Base-by-base conservation (phyloP, 2,797 vertebrate genomes). In the Echiichthys vipera region DNA sequence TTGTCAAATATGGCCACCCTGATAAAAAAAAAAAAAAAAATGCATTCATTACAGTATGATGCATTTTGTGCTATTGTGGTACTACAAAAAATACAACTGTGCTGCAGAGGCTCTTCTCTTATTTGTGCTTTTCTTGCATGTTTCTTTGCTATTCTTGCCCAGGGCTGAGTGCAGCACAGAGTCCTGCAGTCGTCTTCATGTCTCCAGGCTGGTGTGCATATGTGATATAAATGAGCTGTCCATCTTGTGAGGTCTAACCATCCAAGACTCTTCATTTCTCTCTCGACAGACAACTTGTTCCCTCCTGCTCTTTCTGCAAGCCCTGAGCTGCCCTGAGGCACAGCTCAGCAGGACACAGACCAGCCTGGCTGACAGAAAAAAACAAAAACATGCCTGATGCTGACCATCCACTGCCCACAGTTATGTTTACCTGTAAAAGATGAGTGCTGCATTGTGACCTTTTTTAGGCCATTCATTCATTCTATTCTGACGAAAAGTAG, bases 221-320 rank as follows among this genome's bases (percentile, higher is more conserved):
- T 67, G 65, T 51, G 29, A 77, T 47, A 34, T 61, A 63, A 71
- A 81, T 40, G 40, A 27, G 58, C 30, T 20, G 56, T 54, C 65
- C 14, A n/a, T 71, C 64, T 71, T 37, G 30, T 24, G 22, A 17
- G 22, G 54, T 56, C 55, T 65, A 63, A n/a, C 50, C 13, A n/a
- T 14, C 1, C 55, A 59, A 7, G 22, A 46, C 17, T 45, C 34
- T 54, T 51, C 30, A 40, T 83, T 71, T 77, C 61, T 56, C 62
- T 39, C 36, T 76, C 65, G 6, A 63, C 50, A 83, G 63, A 84
- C 78, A 88, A 78, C 75, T 59, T 13, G 46, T 42, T 62, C 40
- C 17, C 37, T 59, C 15, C 29, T 75, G 32, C 62, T 76, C 46
- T 53, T 24, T 76, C 24, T 51, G 22, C 25, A 24, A 56, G 65